Evolutionary conservation across 2,888 invertebrate species (phyloP).

Genomic region (Ornithoptera alexandrae): DNA sequence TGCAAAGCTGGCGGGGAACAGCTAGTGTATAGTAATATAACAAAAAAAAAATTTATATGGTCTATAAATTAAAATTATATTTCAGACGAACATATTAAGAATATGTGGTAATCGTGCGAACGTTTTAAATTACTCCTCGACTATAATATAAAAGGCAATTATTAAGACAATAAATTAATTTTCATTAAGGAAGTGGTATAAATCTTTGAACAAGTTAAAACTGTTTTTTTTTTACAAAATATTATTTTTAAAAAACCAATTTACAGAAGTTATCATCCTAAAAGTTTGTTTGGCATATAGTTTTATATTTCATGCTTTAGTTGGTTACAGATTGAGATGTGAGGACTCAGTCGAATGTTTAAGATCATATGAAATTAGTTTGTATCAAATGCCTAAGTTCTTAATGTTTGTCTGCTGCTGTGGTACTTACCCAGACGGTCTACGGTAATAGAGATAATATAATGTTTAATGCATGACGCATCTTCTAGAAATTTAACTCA

Average conservation of each 20-base stretch:
- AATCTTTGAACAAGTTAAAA: too few relatives aligned
- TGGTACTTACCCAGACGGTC: not conserved
- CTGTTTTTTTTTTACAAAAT: too few relatives aligned
- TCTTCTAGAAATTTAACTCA: constrained; percentile 27
- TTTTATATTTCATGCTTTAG: too few relatives aligned
- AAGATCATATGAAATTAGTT: too few relatives aligned
- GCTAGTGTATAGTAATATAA: not conserved
- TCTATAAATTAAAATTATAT: not conserved
- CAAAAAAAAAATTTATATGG: not conserved
- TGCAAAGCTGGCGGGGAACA: too few relatives aligned
- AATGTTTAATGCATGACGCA: constrained; percentile 29
- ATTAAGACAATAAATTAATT: not conserved
- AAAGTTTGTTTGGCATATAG: too few relatives aligned
- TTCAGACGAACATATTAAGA: not conserved
- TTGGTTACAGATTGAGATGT: too few relatives aligned
- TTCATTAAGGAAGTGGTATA: not conserved
- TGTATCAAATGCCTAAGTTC: too few relatives aligned
- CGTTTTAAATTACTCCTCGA: not conserved
- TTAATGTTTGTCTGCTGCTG: not conserved
- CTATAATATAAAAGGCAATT: not conserved
- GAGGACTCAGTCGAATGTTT: too few relatives aligned
- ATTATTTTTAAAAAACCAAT: too few relatives aligned
- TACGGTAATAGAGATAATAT: constrained; percentile 10
- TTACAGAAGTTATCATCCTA: too few relatives aligned
- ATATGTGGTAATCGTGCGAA: not conserved